Base-by-base conservation (phyloP, 2,888 invertebrate species). In the Lymantria monacha region DNA sequence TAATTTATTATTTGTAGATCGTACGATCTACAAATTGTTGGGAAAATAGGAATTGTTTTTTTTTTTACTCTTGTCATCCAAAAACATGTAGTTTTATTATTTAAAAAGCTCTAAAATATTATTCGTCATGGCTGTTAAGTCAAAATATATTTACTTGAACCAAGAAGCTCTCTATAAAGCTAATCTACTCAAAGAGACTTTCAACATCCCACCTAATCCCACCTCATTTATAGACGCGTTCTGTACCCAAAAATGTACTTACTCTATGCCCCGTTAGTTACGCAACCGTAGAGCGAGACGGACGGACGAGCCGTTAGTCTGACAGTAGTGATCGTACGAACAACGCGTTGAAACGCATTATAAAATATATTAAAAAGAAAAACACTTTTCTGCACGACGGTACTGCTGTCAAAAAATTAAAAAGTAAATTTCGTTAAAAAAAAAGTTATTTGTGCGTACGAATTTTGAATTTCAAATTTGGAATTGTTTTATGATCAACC, bases 211-310 rank as follows among this genome's bases (percentile, higher is more conserved):
- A 53, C 49, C 46, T 48, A 46, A 48, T 49, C 45, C 44, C 31
- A 48, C 49, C 48, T 56, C 57, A 59, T 63, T 66, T 57, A 55
- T 55, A 49, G 36, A 65, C 72, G 76, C 70, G 75, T 68, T 85
- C 83, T 80, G 79, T 80, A 76, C 75, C 78, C 75, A 70, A 66
- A 65, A 71, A 71, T 75, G 59, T 70, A 76, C 76, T 79, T 86
- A 86, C 85, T 88, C 87, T 87, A 84, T 85, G 86, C 79, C 77
- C 86, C 86, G 87, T 88, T 87, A 87, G 81, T 89, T 89, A 87
- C 87, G 87, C 85, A 87, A 88, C 76, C 75, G 71, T 72, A 77
- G 76, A 78, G 78, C 76, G 81, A 72, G 76, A 79, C 81, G 81
- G 76, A 77, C 83, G 70, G 76, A 76, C 80, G 71, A 60, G 68